Evolutionary conservation across 1,140 invertebrate genomes (phyloP), one percentile per base, ranked within the genome.

Genomic region (Drosophila bipectinata): DNA sequence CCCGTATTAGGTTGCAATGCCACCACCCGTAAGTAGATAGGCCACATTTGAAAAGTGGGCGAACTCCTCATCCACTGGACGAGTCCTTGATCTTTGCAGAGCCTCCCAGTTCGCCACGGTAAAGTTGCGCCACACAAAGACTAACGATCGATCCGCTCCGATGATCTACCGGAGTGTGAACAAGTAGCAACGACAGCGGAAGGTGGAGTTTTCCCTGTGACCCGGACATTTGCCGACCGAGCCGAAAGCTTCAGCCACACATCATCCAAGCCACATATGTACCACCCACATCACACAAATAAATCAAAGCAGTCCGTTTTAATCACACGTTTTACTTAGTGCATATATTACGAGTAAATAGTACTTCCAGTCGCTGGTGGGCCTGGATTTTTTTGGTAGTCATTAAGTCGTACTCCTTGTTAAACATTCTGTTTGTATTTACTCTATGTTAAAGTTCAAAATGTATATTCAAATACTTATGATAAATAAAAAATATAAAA

Each of bases 71-170:
- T 87, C 47, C 71, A 51, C 15, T 44, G 54, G 69, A 66, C 56
- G 66, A 49, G 69, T 68, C 53, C 61, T 55, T 64, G 32, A 53
- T 56, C 77, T 71, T 90, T 94, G 90, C 94, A 97, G 96, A 93
- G 94, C 94, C 77, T 96, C 96, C 89, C 94, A 96, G 90, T 97
- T 97, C 91, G 96, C 96, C 47, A 97, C 96, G 55, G 96, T 97
- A 81, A 97, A 97, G 93, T 94, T 96, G 82, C 94, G 96, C 85
- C 97, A 97, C 93, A 96, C 96, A 62, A 95, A 96, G 92, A 97
- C 96, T 90, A 96, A 97, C 92, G 96, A 97, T 92, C 94, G 96
- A 78, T 96, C 96, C 52, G 96, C 95, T 75, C 96, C 96, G 48
- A 93, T 95, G 90, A 94, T 96, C 81, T 93, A 94, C 89, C 58